phyloP scores from a whole-genome alignment of 2,797 vertebrate genomes.

The Perodicticus potto region DNA sequence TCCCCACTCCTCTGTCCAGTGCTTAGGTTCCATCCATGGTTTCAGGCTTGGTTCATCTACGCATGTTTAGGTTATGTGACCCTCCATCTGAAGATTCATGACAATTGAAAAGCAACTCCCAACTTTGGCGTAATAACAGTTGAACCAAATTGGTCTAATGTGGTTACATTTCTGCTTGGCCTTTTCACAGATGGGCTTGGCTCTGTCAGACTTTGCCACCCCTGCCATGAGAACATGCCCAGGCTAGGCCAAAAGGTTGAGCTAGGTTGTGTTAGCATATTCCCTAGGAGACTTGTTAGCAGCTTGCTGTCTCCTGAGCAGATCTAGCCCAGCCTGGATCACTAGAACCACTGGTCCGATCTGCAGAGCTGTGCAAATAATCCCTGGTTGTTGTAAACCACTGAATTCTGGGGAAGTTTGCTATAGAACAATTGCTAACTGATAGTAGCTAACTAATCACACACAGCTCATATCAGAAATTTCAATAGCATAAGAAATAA shows the following conservation, averaged over 20 bases:
- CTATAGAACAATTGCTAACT: not conserved
- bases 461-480: not conserved
- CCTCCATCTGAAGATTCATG: not conserved
- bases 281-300: not conserved
- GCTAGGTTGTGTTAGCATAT: not conserved
- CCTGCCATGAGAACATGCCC: not conserved
- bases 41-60: not conserved
- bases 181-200: not conserved
- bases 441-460: not conserved
- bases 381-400: not conserved
- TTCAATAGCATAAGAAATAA: constrained; percentile 3
- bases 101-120: not conserved
- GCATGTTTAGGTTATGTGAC: not conserved
- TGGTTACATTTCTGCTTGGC: not conserved
- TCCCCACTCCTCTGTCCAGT: not conserved
- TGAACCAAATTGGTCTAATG: not conserved
- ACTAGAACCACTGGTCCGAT: not conserved
- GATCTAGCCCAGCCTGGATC: not conserved
- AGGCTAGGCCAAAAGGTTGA: not conserved
- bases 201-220: not conserved
- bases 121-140: not conserved
- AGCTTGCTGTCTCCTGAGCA: not conserved
- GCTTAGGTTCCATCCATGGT: not conserved
- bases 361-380: not conserved
- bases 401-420: not conserved